These are phyloP conservation scores for Nymphalis urticae DNA, from an alignment of 2,888 invertebrate genomes.

Conservation along the genomic window DNA sequence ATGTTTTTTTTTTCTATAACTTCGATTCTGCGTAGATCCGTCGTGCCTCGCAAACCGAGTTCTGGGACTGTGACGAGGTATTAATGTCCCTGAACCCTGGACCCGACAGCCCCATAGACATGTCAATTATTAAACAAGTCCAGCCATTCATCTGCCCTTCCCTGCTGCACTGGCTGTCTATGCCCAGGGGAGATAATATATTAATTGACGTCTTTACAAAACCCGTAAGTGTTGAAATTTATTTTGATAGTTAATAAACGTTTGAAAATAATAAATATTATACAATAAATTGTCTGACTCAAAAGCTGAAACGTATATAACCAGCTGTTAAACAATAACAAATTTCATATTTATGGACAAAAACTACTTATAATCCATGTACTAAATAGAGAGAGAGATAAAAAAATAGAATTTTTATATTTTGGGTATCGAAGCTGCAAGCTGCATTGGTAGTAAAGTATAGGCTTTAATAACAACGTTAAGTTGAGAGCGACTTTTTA, in stretches of 20 bases:
- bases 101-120: constrained; percentile 55
- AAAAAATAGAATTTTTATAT: too few species aligned
- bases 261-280: too few species aligned
- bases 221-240: constrained; percentile 60
- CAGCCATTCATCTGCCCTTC: constrained; percentile 71
- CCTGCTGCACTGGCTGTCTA: constrained; percentile 71
- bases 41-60: constrained; percentile 60
- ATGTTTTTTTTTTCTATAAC: not conserved
- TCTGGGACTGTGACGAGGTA: constrained; percentile 75
- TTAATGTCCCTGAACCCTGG: constrained; percentile 59
- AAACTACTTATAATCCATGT: too few species aligned
- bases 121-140: constrained; percentile 49
- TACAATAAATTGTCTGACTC: too few species aligned
- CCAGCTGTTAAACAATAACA: too few species aligned
- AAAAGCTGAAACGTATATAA: too few species aligned
- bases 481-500: too few species aligned
- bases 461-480: too few species aligned
- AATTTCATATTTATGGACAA: too few species aligned
- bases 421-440: too few species aligned
- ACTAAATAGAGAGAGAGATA: too few species aligned
- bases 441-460: too few species aligned
- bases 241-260: not conserved
- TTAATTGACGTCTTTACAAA: constrained; percentile 70
- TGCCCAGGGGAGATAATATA: constrained; percentile 71
- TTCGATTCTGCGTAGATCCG: constrained; percentile 55